phyloP scores from a whole-genome alignment of 2,888 invertebrate species.

The Mythimna impura region DNA sequence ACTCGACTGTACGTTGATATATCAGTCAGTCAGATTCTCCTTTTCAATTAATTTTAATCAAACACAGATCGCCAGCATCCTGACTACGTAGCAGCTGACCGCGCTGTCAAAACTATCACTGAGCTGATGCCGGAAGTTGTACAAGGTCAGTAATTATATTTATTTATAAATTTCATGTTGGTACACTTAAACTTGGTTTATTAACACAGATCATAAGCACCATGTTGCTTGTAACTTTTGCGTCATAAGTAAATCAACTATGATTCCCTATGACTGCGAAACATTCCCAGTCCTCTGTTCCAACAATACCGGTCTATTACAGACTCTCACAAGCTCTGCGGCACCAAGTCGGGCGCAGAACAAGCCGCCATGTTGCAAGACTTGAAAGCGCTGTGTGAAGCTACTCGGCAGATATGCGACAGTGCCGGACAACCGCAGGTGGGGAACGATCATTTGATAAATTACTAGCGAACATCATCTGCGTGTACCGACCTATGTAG shows the following conservation, averaged over 20 bases:
- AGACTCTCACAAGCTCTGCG: slow-evolving; percentile 40
- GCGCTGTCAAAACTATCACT: slow-evolving; percentile 65
- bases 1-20: too few relatives aligned
- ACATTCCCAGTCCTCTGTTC: not conserved
- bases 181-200: too few relatives aligned
- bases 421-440: slow-evolving; percentile 1
- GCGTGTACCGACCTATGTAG: too few relatives aligned
- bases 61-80: slow-evolving; percentile 68
- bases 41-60: not conserved
- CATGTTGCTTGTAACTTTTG: not conserved
- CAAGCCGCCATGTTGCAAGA: slow-evolving; percentile 35
- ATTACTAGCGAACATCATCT: not conserved
- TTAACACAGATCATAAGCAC: too few relatives aligned
- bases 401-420: slow-evolving; percentile 19
- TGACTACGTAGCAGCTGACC: slow-evolving; percentile 68
- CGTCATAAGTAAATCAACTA: too few relatives aligned
- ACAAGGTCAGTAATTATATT: slow-evolving; percentile 43
- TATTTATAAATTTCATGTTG: not conserved
- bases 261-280: not conserved
- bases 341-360: slow-evolving; percentile 19
- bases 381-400: slow-evolving; percentile 37
- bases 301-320: not conserved
- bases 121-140: slow-evolving; percentile 71
- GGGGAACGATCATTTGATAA: not conserved
- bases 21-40: not conserved